Percentiles rank a stretch among this genome's conserved stretches.
These are phyloP conservation scores for Cosmia trapezina DNA, from an alignment of 2,888 invertebrate species.

Conservation along the genomic window DNA sequence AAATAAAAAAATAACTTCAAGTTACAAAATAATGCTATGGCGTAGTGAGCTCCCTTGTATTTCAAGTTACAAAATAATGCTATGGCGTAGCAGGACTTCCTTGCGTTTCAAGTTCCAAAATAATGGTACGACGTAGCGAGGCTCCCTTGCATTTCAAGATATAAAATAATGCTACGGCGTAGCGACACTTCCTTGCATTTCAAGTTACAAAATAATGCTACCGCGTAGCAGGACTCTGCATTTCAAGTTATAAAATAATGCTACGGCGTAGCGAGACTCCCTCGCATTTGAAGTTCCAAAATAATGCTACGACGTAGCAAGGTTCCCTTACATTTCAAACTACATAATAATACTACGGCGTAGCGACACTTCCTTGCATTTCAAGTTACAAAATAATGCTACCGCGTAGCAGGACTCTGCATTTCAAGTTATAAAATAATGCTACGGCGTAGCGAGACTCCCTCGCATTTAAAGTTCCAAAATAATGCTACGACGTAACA, in stretches of 20 bases:
- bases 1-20: background rate
- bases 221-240: background rate
- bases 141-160: background rate
- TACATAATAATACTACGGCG: constrained; percentile 4
- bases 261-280: too few species aligned
- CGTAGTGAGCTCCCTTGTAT: constrained; percentile 9
- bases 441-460: too few species aligned
- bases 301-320: too few species aligned
- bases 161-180: constrained; percentile 13
- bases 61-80: constrained; percentile 3
- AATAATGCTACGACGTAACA: too few species aligned
- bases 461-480: too few species aligned
- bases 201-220: constrained; percentile 10
- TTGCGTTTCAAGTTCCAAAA: constrained; percentile 1
- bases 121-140: constrained; percentile 23
- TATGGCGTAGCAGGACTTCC: background rate
- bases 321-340: background rate
- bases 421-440: too few species aligned
- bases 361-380: constrained; percentile 8
- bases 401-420: background rate
- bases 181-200: constrained; percentile 1
- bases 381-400: constrained; percentile 8
- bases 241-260: too few species aligned
- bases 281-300: too few species aligned
- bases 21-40: constrained; percentile 7